A percentile compares a stretch with the other conserved stretches of the same genome.
These are phyloP conservation scores for Silurus aristotelis DNA, from an alignment of 2,797 vertebrate species.

Conservation along the genomic window DNA sequence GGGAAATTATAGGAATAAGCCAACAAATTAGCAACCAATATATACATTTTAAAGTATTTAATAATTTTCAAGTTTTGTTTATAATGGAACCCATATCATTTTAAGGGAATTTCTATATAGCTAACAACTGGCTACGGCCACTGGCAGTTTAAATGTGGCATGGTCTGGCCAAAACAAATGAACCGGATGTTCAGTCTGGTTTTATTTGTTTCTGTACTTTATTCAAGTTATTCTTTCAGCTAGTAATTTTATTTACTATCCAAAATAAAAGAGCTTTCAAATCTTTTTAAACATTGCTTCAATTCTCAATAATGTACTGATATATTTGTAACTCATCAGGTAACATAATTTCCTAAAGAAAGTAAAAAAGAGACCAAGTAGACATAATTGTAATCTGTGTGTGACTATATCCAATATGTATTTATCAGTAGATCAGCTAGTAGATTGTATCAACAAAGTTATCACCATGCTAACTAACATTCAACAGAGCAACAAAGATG, in stretches of 20 bases:
- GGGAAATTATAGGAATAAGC: not conserved
- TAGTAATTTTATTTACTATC: not conserved
- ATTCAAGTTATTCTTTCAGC: not conserved
- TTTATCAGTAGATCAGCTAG: not conserved
- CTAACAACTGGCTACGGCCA: not conserved
- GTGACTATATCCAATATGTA: not conserved
- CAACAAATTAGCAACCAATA: not conserved
- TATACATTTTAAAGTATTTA: not conserved
- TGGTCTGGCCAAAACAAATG: conserved; percentile 4
- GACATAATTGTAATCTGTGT: not conserved
- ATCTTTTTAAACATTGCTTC: not conserved
- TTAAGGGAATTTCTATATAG: not conserved
- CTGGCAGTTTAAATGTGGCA: not conserved
- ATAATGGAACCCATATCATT: not conserved
- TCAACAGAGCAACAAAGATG: not conserved
- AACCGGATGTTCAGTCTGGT: not conserved
- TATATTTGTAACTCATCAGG: not conserved
- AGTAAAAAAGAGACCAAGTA: not conserved
- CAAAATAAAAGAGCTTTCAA: not conserved
- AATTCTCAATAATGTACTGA: not conserved
- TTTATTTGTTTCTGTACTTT: not conserved
- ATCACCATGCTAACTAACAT: not conserved
- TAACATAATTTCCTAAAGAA: not conserved
- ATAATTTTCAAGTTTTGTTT: not conserved
- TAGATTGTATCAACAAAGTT: not conserved